phyloP scores from a whole-genome alignment of 2,113 vertebrate species.

The Cinclus mexicanus region DNA sequence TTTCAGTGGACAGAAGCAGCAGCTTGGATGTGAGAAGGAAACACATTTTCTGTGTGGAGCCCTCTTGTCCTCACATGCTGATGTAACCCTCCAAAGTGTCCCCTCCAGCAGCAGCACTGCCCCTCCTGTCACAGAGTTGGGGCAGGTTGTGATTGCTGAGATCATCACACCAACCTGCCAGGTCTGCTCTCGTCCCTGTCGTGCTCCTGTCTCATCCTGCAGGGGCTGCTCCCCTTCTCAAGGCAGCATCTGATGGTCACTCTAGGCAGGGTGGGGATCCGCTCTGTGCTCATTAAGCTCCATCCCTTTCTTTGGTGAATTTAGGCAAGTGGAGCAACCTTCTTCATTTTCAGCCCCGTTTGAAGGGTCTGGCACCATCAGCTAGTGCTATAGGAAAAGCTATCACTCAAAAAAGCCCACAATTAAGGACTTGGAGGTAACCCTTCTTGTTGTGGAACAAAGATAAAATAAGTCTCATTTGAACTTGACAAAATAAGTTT shows the following conservation, averaged over 20 bases:
- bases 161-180: background rate
- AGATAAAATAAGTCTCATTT: background rate
- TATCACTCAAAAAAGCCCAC: background rate
- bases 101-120: background rate
- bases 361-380: background rate
- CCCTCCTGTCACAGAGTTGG: background rate
- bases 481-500: background rate
- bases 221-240: background rate
- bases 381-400: background rate
- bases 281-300: background rate
- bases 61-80: background rate
- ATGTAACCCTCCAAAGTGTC: background rate
- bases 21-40: background rate
- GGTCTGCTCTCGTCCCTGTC: background rate
- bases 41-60: background rate
- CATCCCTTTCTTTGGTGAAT: background rate
- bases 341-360: background rate
- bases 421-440: background rate
- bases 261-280: background rate
- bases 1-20: background rate
- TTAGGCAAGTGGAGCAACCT: background rate
- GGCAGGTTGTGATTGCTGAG: background rate
- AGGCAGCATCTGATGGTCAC: background rate
- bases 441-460: background rate
- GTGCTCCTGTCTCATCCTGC: rapidly evolving